These are phyloP conservation scores for Falco peregrinus DNA, from an alignment of 2,797 vertebrate genomes.

Conservation along the genomic window DNA sequence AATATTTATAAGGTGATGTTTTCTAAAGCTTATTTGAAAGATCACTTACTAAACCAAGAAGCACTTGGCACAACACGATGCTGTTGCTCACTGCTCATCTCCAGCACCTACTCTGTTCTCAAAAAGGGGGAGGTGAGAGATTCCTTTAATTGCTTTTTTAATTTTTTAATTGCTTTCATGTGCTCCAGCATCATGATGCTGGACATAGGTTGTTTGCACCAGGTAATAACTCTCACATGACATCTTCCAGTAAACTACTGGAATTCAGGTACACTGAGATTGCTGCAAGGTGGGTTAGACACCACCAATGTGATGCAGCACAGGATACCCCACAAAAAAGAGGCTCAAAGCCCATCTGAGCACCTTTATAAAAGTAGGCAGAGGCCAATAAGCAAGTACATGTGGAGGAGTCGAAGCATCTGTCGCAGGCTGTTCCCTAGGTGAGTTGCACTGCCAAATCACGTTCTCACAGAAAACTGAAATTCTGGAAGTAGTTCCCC, in stretches of 20 bases:
- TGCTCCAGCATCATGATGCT: not conserved
- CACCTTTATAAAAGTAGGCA: not conserved
- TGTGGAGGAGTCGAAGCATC: not conserved
- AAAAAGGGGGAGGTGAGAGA: not conserved
- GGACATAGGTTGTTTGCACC: not conserved
- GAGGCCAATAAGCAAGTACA: not conserved
- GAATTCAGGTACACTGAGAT: not conserved
- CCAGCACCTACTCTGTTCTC: not conserved
- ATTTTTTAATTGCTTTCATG: not conserved
- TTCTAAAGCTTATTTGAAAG: not conserved
- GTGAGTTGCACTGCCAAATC: not conserved
- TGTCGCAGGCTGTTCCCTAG: not conserved
- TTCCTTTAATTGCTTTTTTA: not conserved
- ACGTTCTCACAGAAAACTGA: not conserved
- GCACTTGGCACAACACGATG: accelerated
- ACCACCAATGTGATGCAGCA: not conserved
- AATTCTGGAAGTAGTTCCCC: not conserved
- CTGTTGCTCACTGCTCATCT: not conserved
- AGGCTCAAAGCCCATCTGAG: not conserved
- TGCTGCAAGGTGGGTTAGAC: not conserved
- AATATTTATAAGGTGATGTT: not conserved
- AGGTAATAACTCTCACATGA: not conserved
- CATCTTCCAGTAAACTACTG: not conserved
- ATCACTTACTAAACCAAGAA: not conserved
- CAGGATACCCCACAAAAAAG: not conserved